Evolutionary conservation across 92 coral and sea anemone genomes (phyloP), one percentile per base, ranked within the genome.

Genomic region (Galaxea fascicularis): DNA sequence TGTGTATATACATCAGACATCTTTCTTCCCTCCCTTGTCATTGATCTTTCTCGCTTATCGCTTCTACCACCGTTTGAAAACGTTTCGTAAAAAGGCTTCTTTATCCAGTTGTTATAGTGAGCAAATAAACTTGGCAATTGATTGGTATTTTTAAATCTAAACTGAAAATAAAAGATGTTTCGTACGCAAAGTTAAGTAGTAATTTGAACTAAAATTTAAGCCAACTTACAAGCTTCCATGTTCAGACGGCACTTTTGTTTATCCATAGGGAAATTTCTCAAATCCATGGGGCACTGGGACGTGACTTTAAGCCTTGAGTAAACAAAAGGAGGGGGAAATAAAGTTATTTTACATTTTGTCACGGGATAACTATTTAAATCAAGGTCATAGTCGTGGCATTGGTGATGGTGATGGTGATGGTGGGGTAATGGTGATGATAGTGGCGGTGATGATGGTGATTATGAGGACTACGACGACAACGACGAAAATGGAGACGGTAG

Each of bases 231-330:
- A 69, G 98, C 98, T 63, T 94, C 98, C 80, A 94, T 90, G 82
- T 85, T 94, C 15, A 94, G 82, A 13, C 29, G 73, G 56, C 98
- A 94, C 25, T 87, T 94, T 74, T 94, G 98, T 39, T 80, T 86
- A 59, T 94, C 98, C 98, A 94, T 94, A 4, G 98, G 98, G 57
- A 94, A 94, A 77, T 91, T 80, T 20, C 85, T 69, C 35, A 94
- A 86, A 67, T 94, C 79, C 98, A 94, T 94, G 4, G 95, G 91
- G 71, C 98, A 94, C 88, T 94, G 98, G 4, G 98, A 89, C 25
- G 87, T 94, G 28, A 92, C 90, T 69, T 94, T 94, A 9, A 94
- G 88, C 76, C 98, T 94, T 53, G 13, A 73, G 16, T 10, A 30
- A 44, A 65, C 3, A 21, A 24, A 56, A 82, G 17, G 30, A 18